A percentile compares a stretch with the other conserved stretches of the same genome.
These are phyloP conservation scores for Orussus abietinus DNA, from an alignment of 1,140 invertebrate genomes.

Conservation along the genomic window DNA sequence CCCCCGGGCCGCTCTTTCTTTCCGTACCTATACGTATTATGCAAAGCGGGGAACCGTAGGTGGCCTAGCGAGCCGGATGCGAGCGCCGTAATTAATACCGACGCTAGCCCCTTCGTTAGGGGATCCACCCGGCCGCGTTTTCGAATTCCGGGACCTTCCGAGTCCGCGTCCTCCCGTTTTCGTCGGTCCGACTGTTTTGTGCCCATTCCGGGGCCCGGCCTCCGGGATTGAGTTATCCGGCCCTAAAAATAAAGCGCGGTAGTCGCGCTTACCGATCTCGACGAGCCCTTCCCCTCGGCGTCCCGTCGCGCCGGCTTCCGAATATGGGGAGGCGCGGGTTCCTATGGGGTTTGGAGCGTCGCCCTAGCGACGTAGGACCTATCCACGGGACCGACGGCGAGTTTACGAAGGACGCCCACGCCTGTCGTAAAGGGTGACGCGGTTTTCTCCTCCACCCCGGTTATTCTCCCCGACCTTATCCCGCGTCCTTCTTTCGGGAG, in stretches of 20 bases:
- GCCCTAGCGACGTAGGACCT: no score
- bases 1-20: conserved; percentile 19
- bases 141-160: no score
- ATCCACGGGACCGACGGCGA: no score
- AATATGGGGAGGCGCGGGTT: no score
- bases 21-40: conserved; percentile 43
- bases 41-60: conserved; percentile 45
- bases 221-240: conserved; percentile 34
- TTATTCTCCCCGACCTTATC: no score
- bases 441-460: no score
- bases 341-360: no score
- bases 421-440: conserved; percentile 7
- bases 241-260: conserved; percentile 32
- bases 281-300: no score
- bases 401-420: conserved; percentile 30
- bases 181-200: conserved; percentile 6
- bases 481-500: no score
- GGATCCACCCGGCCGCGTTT: not conserved
- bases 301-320: no score
- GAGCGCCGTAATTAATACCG: conserved; percentile 44
- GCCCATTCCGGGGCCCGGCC: conserved; percentile 7
- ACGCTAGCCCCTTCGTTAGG: no score
- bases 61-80: conserved; percentile 44
- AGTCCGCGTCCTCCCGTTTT: conserved; percentile 2
- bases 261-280: conserved; percentile 31